Conservation (phyloP, 2,113 vertebrate genomes). For the Saccopteryx bilineata region DNA sequence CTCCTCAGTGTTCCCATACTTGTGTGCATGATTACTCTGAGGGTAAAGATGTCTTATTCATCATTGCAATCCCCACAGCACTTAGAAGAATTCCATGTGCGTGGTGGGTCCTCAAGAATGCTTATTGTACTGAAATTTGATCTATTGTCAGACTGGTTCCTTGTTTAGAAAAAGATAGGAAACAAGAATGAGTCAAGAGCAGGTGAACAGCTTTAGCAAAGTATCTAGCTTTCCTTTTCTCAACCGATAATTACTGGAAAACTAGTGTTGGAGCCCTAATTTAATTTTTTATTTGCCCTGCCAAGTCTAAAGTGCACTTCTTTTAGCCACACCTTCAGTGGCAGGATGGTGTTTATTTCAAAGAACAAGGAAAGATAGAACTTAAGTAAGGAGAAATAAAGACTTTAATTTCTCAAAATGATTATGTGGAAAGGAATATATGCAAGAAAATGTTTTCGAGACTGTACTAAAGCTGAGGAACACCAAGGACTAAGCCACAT, state of each 20-base stretch:
- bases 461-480: conserved; percentile 28
- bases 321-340: neutral
- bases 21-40: neutral
- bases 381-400: neutral
- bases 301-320: neutral
- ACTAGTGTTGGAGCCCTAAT: neutral
- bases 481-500: neutral
- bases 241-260: neutral
- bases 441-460: conserved; percentile 38
- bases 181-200: neutral
- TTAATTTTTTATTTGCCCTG: neutral
- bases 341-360: conserved; percentile 40
- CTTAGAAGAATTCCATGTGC: neutral
- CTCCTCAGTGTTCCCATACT: neutral
- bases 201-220: neutral
- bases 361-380: neutral
- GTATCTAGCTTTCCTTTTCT: neutral
- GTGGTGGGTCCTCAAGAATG: neutral
- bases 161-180: conserved; percentile 3
- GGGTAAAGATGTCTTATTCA: neutral
- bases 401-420: conserved; percentile 33
- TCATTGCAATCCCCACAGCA: neutral
- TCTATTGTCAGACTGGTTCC: neutral
- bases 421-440: neutral
- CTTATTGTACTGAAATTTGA: neutral